These are phyloP conservation scores for Hoplostethus mediterraneus DNA, from an alignment of 2,797 vertebrate species.

Conservation along the genomic window DNA sequence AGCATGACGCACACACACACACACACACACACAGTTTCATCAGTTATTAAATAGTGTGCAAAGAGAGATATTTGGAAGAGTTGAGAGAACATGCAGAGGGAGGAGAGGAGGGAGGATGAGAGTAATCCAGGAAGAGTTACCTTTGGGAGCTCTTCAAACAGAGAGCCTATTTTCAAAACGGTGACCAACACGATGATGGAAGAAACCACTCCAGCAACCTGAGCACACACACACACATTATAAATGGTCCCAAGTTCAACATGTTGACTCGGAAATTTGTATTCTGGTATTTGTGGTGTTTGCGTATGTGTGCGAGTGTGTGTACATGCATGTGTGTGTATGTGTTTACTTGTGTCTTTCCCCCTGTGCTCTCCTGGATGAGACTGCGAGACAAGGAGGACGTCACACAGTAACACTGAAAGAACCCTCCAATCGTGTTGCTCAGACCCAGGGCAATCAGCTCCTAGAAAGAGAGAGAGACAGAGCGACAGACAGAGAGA, in stretches of 20 bases:
- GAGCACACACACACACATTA: slow-evolving; percentile 33
- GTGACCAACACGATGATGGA: slow-evolving; percentile 90
- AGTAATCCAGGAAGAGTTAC: slow-evolving; percentile 73
- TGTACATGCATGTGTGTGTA: background rate
- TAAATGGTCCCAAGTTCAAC: slow-evolving; percentile 1
- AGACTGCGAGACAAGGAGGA: slow-evolving; percentile 94
- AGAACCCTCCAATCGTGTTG: slow-evolving; percentile 90
- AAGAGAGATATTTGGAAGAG: background rate
- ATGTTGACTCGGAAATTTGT: background rate
- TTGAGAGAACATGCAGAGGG: background rate
- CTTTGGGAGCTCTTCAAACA: slow-evolving; percentile 93
- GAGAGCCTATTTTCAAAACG: slow-evolving; percentile 90
- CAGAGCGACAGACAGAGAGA: background rate
- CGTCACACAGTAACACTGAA: slow-evolving; percentile 92
- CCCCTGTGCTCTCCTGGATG: slow-evolving; percentile 92
- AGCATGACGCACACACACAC: background rate
- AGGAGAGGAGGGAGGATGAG: background rate
- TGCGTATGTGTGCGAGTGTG: background rate
- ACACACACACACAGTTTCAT: slow-evolving; percentile 9
- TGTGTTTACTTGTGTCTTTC: slow-evolving; percentile 91
- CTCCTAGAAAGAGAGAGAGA: slow-evolving; percentile 83
- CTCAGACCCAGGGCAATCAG: slow-evolving; percentile 91
- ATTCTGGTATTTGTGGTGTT: slow-evolving; percentile 5
- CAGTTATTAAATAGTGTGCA: background rate
- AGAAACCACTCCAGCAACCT: slow-evolving; percentile 84